phyloP scores from a whole-genome alignment of 2,113 vertebrate genomes.

The Paratilapia polleni region DNA sequence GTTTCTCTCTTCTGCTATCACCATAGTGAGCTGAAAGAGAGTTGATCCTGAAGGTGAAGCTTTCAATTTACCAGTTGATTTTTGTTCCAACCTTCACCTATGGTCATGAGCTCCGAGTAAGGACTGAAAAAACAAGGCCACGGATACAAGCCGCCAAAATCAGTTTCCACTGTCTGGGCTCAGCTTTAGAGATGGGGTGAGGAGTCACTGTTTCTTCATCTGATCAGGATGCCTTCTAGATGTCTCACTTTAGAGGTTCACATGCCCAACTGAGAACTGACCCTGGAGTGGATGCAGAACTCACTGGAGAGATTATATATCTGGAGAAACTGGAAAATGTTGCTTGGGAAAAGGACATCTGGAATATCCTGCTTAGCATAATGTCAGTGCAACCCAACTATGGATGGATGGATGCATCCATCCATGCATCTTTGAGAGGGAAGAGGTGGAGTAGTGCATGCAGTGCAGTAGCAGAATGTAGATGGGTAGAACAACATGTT shows the following conservation, averaged over 20 bases:
- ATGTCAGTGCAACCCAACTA: background rate
- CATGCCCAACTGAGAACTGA: background rate
- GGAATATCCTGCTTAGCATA: background rate
- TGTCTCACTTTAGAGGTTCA: background rate
- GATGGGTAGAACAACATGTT: background rate
- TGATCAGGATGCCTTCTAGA: slow-evolving; percentile 8
- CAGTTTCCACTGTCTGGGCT: background rate
- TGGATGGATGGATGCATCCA: background rate
- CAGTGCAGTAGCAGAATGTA: background rate
- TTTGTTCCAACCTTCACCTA: too few relatives aligned
- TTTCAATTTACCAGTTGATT: background rate
- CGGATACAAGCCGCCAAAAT: background rate
- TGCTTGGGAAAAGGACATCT: background rate
- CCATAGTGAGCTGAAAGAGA: background rate
- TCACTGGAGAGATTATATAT: background rate
- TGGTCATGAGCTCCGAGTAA: background rate
- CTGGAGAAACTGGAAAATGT: background rate
- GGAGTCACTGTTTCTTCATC: background rate
- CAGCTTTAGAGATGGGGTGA: accelerated
- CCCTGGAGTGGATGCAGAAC: background rate
- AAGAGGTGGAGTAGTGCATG: background rate
- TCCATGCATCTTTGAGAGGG: background rate
- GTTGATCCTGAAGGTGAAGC: background rate
- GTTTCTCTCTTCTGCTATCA: background rate
- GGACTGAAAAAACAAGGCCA: background rate